These are phyloP conservation scores for Vultur gryphus DNA, from an alignment of 2,797 vertebrate genomes.

Conservation along the genomic window DNA sequence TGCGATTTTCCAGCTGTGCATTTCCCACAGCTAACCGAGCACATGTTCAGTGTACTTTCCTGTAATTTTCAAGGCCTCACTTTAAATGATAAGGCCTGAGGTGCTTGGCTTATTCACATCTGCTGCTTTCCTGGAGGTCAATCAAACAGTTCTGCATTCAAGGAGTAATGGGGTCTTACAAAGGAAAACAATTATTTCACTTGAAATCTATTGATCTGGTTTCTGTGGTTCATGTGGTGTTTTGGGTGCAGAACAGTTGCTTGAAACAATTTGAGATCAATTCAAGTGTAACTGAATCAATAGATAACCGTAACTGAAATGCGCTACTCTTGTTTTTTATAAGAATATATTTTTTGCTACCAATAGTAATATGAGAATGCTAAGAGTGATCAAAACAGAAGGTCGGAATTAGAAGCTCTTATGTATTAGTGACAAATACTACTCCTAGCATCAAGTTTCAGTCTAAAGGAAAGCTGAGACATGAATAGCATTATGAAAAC, in stretches of 20 bases:
- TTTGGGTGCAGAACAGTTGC: constrained; percentile 69
- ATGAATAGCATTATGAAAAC: not conserved
- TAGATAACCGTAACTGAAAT: constrained; percentile 51
- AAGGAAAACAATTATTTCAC: constrained; percentile 76
- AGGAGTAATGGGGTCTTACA: constrained; percentile 72
- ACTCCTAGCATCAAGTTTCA: not conserved
- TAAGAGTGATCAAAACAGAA: not conserved
- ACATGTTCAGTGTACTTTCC: constrained; percentile 27
- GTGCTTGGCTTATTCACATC: constrained; percentile 70
- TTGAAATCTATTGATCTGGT: constrained; percentile 73
- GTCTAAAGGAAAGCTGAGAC: not conserved
- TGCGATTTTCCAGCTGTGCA: constrained; percentile 63
- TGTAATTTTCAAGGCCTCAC: constrained; percentile 72
- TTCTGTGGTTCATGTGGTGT: constrained; percentile 67
- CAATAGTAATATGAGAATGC: not conserved
- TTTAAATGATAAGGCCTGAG: constrained; percentile 71
- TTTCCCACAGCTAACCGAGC: constrained; percentile 69
- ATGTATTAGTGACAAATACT: not conserved
- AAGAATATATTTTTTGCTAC: constrained; percentile 7
- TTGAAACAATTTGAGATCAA: constrained; percentile 66
- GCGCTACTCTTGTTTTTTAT: not conserved
- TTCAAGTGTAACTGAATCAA: constrained; percentile 62
- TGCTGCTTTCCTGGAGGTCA: constrained; percentile 76
- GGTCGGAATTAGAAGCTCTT: not conserved
- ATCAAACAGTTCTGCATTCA: constrained; percentile 71